Evolutionary conservation across 2,797 vertebrate genomes (phyloP).

Genomic region (Xenentodon cancila): DNA sequence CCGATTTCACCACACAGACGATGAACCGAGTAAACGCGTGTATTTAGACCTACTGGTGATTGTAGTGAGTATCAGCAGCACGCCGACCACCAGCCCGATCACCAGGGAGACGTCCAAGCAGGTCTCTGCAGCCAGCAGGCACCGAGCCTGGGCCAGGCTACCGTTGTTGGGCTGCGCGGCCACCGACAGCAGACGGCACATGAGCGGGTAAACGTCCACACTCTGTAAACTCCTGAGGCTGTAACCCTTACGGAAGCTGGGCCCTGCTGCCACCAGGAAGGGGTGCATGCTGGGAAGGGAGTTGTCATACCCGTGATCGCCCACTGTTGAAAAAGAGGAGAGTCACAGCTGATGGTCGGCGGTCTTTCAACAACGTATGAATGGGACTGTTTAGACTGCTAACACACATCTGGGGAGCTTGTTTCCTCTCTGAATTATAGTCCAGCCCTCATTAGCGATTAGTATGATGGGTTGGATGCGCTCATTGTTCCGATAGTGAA

Average conservation of each 20-base stretch:
- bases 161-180: slow-evolving; percentile 89
- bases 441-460: slow-evolving; percentile 96
- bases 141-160: slow-evolving; percentile 81
- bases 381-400: no score
- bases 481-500: slow-evolving; percentile 89
- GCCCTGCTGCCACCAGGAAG: slow-evolving; percentile 89
- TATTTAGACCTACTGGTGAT: slow-evolving; percentile 73
- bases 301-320: slow-evolving; percentile 96
- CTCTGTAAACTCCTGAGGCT: slow-evolving; percentile 74
- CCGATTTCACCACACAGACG: neutral
- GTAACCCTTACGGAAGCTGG: slow-evolving; percentile 86
- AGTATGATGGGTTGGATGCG: slow-evolving; percentile 90
- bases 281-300: slow-evolving; percentile 93
- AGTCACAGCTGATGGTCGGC: neutral
- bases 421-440: slow-evolving; percentile 83
- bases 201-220: slow-evolving; percentile 94
- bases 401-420: slow-evolving; percentile 83
- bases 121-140: slow-evolving; percentile 83
- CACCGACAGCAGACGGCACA: slow-evolving; percentile 91
- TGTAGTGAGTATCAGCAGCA: slow-evolving; percentile 81
- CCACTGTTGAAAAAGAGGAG: slow-evolving; percentile 79
- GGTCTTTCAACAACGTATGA: neutral
- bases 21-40: no score
- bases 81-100: slow-evolving; percentile 74
- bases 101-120: slow-evolving; percentile 82